Conservation (phyloP, 1,140 invertebrate species). For the Nasonia giraulti region DNA sequence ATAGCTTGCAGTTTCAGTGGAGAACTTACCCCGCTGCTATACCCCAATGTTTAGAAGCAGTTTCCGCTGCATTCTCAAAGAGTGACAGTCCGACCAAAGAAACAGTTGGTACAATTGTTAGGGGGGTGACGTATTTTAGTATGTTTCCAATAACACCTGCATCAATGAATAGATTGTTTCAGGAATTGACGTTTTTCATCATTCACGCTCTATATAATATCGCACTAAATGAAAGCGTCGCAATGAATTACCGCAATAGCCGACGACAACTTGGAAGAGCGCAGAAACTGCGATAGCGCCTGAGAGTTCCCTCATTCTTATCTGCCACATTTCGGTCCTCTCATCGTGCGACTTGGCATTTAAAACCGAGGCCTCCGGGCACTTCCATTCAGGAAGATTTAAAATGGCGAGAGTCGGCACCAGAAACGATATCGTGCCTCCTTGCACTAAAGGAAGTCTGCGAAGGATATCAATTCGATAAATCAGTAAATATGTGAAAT, state of each 20-base stretch:
- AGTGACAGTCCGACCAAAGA: constrained; percentile 86
- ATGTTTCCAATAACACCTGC: constrained; percentile 83
- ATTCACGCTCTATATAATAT: background rate
- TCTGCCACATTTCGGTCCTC: constrained; percentile 83
- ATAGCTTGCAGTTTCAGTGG: background rate
- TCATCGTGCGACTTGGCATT: constrained; percentile 77
- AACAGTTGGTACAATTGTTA: constrained; percentile 88
- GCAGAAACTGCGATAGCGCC: constrained; percentile 90
- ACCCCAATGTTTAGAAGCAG: constrained; percentile 87
- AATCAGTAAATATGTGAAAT: background rate
- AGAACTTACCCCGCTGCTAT: constrained; percentile 82
- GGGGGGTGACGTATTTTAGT: constrained; percentile 84
- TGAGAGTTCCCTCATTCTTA: constrained; percentile 87
- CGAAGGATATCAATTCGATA: background rate
- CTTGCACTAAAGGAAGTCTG: constrained; percentile 83
- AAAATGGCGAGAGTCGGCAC: constrained; percentile 90
- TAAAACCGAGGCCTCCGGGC: constrained; percentile 77
- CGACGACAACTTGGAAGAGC: constrained; percentile 85
- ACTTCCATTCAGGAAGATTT: constrained; percentile 85
- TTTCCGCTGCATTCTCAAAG: constrained; percentile 84
- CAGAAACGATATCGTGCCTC: constrained; percentile 90
- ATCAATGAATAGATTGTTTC: constrained; percentile 56
- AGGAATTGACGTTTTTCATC: background rate
- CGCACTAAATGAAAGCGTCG: background rate
- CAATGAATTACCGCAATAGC: constrained; percentile 74